Evolutionary conservation across 2,888 invertebrate species (phyloP), one percentile per base, ranked within the genome.

Genomic region (Campoplex capitator): DNA sequence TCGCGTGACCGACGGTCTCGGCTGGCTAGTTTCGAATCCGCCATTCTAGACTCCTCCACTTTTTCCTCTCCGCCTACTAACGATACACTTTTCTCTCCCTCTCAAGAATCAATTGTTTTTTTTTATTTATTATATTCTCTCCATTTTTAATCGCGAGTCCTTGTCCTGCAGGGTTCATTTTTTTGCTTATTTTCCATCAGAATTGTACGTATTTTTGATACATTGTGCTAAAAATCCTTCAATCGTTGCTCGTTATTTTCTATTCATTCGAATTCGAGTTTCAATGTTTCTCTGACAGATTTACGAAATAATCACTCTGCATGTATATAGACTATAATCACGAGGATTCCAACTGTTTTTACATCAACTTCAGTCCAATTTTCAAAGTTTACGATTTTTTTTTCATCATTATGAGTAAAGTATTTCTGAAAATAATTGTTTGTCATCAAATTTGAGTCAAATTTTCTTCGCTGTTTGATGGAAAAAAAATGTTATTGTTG

Each of bases 1-100:
- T 94, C 92, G 94, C 94, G 93, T 93, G 93, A 93, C 93, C 91
- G 91, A 88, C 91, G 92, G 93, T 93, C 93, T 88, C 89, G 90
- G 87, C 89, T 89, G 90, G 90, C 90, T 89, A 90, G 89, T 83
- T 76, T 73, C 70, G 56, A 87, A 87, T 88, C 88, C 90, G 90
- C 90, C 90, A 90, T 90, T 88, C 89, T 89, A 89, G 70, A 85
- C 85, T 89, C 68, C 80, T 71, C n/a, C 74, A 54, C 67, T 70
- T 76, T 82, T 83, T 77, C 68, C 70, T 56, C 67, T 32, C 75
- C 86, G 62, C 81, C 71, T 71, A 81, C 81, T 48, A 58, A 56
- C 35, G 70, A 68, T 56, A 83, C 38, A 70, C 28, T 85, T 84
- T 76, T 81, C 67, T 48, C 68, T 16, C 28, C 32, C 51, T 54